These are phyloP conservation scores for Harlomillsia oculata DNA, from an alignment of 1,140 invertebrate genomes.

Conservation along the genomic window DNA sequence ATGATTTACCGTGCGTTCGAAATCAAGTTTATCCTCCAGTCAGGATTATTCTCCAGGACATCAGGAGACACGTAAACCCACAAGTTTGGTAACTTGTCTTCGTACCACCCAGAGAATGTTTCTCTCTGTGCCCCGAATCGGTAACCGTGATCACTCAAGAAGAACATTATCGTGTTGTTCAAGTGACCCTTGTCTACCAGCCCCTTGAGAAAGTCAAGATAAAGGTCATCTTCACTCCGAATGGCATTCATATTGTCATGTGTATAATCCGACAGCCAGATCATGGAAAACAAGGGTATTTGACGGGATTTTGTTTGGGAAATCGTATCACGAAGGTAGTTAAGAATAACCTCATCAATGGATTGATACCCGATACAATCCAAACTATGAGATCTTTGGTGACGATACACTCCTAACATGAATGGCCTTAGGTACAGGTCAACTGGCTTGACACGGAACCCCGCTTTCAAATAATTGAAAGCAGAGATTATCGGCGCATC, in stretches of 20 bases:
- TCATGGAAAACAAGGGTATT: constrained; percentile 17
- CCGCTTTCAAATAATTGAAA: constrained; percentile 62
- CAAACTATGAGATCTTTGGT: constrained; percentile 8
- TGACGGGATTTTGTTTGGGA: neutral
- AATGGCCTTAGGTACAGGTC: constrained; percentile 75
- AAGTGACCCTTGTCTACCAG: neutral
- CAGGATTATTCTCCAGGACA: constrained; percentile 5
- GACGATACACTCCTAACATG: constrained; percentile 41
- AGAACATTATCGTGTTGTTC: constrained; percentile 27
- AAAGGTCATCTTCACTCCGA: constrained; percentile 6
- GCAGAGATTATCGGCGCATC: constrained; percentile 39
- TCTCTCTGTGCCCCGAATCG: constrained; percentile 16
- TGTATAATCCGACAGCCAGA: constrained; percentile 24
- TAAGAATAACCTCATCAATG: constrained; percentile 20
- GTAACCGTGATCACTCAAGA: constrained; percentile 35
- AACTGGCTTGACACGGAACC: constrained; percentile 66
- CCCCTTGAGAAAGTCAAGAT: constrained; percentile 8
- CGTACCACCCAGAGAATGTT: constrained; percentile 33
- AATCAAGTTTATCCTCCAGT: constrained; percentile 1
- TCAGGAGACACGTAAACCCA: constrained; percentile 24
- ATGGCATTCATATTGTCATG: constrained; percentile 11
- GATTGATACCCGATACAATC: constrained; percentile 27
- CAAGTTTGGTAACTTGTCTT: constrained; percentile 32
- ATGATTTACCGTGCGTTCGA: constrained; percentile 17
- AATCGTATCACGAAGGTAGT: constrained; percentile 18